These are phyloP conservation scores for human DNA, from an alignment of 2,113 vertebrate species.

Conservation along the genomic window GRCh38 chr15:57857501-57858000, in stretches of 20 bases:
- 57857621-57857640: background rate
- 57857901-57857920: background rate
- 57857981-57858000: background rate
- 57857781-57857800: constrained; percentile 22
- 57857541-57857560: background rate
- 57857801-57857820: background rate
- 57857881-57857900: background rate
- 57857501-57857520: background rate
- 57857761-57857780: constrained; percentile 23
- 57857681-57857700: background rate
- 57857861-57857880: background rate
- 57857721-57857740: background rate
- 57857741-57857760: background rate
- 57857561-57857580: background rate
- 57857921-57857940: constrained; percentile 23
- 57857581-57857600: background rate
- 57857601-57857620: background rate
- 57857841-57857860: background rate
- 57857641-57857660: background rate
- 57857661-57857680: background rate
- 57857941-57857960: background rate
- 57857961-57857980: background rate
- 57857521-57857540: background rate
- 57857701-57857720: background rate
- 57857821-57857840: background rate